A percentile compares a stretch with the other conserved stretches of the same genome.
Conservation (phyloP, 2,797 vertebrate species). For the Mareca penelope region DNA sequence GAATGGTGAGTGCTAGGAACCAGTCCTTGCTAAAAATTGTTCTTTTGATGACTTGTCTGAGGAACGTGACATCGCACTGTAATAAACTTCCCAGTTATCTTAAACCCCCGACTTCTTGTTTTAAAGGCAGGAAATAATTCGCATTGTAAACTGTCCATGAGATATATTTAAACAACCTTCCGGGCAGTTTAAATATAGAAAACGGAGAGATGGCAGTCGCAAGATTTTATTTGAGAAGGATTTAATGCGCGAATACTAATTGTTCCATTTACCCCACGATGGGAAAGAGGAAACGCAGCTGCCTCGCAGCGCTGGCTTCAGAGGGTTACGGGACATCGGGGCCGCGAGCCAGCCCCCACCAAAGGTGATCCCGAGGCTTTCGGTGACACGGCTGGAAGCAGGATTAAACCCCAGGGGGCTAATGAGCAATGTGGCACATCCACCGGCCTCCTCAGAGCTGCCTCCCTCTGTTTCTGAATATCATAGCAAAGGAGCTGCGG, state of each 20-base stretch:
- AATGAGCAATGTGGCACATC: neutral
- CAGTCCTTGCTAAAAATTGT: conserved; percentile 25
- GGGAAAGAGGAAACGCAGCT: conserved; percentile 1
- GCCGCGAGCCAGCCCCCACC: neutral
- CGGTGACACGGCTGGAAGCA: neutral
- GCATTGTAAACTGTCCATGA: conserved; percentile 28
- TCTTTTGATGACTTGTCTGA: conserved; percentile 26
- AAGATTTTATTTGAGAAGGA: neutral
- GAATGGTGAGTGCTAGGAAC: neutral
- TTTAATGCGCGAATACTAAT: neutral
- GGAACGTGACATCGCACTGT: conserved; percentile 8
- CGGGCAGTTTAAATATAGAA: conserved; percentile 23
- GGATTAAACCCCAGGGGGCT: neutral
- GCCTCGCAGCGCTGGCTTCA: neutral
- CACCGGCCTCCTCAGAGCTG: neutral
- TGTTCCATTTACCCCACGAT: neutral
- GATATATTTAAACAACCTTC: conserved; percentile 38
- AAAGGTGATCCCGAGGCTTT: rapidly evolving
- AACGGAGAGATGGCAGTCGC: neutral
- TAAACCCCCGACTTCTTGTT: neutral
- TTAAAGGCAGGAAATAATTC: conserved; percentile 41
- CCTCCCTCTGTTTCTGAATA: neutral
- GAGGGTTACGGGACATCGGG: neutral
- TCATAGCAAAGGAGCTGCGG: neutral
- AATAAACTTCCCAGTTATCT: conserved; percentile 35